Percentiles rank a stretch among this genome's conserved stretches.
phyloP scores from a whole-genome alignment of 2,797 vertebrate species.

The Chrosomus eos region DNA sequence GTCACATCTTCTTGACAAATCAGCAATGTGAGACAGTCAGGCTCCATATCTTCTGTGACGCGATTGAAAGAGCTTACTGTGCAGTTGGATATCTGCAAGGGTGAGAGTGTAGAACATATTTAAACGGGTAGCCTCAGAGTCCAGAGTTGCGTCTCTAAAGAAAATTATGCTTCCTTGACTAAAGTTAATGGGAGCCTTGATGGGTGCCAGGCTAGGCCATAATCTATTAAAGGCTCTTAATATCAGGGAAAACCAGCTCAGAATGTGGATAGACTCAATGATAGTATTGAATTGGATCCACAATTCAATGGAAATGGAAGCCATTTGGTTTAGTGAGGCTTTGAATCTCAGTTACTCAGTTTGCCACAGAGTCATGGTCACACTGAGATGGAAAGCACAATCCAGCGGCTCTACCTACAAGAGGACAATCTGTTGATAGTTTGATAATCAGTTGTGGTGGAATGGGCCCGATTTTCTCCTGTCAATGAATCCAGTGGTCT shows the following conservation, averaged over 20 bases:
- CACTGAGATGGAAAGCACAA: not conserved
- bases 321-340: too few relatives aligned
- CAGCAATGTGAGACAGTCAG: not conserved
- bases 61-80: not conserved
- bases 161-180: not conserved
- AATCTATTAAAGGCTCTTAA: conserved; percentile 5
- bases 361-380: not conserved
- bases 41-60: conserved; percentile 26
- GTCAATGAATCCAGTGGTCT: not conserved
- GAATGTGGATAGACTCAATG: not conserved
- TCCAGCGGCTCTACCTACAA: not conserved
- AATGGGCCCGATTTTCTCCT: not conserved
- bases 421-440: not conserved
- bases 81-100: not conserved
- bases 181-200: not conserved
- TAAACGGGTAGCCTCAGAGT: not conserved
- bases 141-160: not conserved
- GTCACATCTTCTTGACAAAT: not conserved
- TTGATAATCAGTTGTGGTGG: not conserved
- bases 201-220: not conserved
- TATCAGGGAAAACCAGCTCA: not conserved
- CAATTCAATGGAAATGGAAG: too few relatives aligned
- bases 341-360: too few relatives aligned
- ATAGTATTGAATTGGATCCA: not conserved
- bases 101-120: not conserved